Conservation (phyloP, 2,797 vertebrate species). For the Macroramphosus scolopax region DNA sequence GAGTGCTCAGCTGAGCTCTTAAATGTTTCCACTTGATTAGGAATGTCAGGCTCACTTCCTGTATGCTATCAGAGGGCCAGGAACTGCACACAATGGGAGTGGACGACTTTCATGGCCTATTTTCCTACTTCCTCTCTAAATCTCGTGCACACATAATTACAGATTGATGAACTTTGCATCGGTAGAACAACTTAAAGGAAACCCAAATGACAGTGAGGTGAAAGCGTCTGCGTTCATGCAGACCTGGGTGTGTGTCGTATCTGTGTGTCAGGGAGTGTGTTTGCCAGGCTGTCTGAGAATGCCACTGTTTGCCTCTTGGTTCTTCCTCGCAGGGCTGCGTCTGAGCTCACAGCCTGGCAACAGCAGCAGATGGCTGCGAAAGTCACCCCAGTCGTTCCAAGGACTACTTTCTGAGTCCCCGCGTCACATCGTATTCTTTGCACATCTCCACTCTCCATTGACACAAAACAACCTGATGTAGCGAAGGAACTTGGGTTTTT, state of each 20-base stretch:
- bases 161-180: too few relatives aligned
- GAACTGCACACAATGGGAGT: conserved; percentile 62
- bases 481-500: neutral
- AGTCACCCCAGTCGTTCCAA: conserved; percentile 34
- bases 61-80: conserved; percentile 43
- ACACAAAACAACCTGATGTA: conserved; percentile 2
- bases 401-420: conserved; percentile 25
- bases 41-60: conserved; percentile 63
- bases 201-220: too few relatives aligned
- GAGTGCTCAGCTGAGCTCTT: conserved; percentile 16
- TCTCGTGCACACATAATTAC: conserved; percentile 2
- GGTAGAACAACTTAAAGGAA: too few relatives aligned
- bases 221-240: too few relatives aligned
- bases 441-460: conserved; percentile 16
- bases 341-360: conserved; percentile 45
- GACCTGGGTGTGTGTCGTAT: neutral
- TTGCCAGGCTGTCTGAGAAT: conserved; percentile 33
- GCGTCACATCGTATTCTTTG: conserved; percentile 40
- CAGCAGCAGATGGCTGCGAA: conserved; percentile 65
- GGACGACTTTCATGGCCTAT: conserved; percentile 15
- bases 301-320: conserved; percentile 35
- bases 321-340: conserved; percentile 35
- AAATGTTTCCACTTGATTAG: conserved; percentile 61
- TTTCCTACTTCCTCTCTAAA: conserved; percentile 38
- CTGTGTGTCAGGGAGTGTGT: conserved; percentile 25